A percentile compares a stretch with the other conserved stretches of the same genome.
phyloP scores from a whole-genome alignment of 2,113 vertebrate species.

The Psammodynastes pulverulentus region DNA sequence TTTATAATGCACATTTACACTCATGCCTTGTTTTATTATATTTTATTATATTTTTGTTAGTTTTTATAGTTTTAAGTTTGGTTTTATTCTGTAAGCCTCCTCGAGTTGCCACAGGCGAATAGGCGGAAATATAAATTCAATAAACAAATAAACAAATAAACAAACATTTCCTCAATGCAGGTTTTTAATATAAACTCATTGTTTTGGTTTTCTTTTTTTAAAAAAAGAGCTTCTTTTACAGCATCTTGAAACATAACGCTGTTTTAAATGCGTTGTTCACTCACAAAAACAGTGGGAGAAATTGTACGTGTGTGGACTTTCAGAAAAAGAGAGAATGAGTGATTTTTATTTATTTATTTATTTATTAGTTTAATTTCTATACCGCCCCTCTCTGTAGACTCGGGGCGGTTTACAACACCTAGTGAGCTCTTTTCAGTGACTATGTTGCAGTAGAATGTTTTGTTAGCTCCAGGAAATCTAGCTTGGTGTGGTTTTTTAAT shows the following conservation, averaged over 20 bases:
- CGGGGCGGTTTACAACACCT: too few species aligned
- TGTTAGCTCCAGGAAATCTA: background rate
- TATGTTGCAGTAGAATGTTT: background rate
- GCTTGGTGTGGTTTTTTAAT: background rate
- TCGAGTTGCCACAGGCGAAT: too few species aligned
- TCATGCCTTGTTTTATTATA: background rate
- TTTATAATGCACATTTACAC: background rate
- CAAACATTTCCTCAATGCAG: background rate
- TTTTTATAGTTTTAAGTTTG: too few species aligned
- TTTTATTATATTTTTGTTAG: too few species aligned
- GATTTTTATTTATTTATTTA: too few species aligned
- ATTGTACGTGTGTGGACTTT: background rate
- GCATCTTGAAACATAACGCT: background rate
- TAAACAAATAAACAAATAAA: too few species aligned
- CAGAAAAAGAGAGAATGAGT: background rate
- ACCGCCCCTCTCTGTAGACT: too few species aligned
- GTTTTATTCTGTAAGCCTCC: too few species aligned
- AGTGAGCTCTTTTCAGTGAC: background rate
- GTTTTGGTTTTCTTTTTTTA: background rate
- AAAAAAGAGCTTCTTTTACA: background rate
- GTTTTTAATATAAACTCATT: background rate
- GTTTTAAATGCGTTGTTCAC: background rate
- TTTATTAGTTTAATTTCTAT: too few species aligned
- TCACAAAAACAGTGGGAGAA: background rate
- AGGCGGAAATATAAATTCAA: too few species aligned